phyloP scores from a whole-genome alignment of 2,797 vertebrate genomes.

The Spinus pinus region DNA sequence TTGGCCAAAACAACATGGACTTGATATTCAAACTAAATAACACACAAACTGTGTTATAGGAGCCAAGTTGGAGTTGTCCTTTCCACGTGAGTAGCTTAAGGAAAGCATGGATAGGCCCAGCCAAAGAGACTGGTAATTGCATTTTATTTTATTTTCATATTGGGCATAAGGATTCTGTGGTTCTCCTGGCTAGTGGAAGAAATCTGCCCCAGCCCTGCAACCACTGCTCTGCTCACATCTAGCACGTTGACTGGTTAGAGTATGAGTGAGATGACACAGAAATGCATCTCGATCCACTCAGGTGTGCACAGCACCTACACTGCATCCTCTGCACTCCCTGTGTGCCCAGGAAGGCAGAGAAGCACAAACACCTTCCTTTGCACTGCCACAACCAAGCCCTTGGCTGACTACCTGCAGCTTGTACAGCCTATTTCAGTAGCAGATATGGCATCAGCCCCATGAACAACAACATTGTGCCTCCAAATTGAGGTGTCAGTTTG shows the following conservation, averaged over 20 bases:
- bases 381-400: neutral
- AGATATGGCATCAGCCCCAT: fast-evolving
- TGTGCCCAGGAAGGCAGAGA: neutral
- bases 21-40: neutral
- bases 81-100: neutral
- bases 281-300: neutral
- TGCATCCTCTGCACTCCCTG: neutral
- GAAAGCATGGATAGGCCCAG: neutral
- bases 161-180: neutral
- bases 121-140: neutral
- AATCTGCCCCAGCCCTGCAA: neutral
- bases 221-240: neutral
- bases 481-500: fast-evolving
- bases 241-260: neutral
- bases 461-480: fast-evolving
- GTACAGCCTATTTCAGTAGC: fast-evolving
- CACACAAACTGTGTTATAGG: fast-evolving
- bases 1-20: neutral
- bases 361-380: neutral
- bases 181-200: neutral
- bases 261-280: neutral
- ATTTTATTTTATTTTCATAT: neutral
- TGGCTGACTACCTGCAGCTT: neutral
- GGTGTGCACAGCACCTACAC: neutral
- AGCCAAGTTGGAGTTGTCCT: neutral